phyloP scores from a whole-genome alignment of 2,797 vertebrate genomes.

The Pantherophis vulpinus region DNA sequence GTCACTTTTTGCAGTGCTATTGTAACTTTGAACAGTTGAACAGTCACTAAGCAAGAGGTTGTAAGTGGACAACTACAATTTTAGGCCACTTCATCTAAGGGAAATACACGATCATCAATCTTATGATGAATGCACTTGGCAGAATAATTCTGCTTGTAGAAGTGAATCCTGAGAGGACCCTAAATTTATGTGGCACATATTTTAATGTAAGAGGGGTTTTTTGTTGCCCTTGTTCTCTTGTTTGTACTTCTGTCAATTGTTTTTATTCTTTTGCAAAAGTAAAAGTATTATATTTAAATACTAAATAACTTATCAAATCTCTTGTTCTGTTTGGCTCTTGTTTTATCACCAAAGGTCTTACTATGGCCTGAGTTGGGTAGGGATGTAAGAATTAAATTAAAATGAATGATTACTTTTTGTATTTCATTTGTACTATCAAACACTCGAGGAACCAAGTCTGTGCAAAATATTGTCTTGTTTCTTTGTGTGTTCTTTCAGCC shows the following conservation, averaged over 20 bases:
- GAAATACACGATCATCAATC: neutral
- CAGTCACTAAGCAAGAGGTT: too few species aligned
- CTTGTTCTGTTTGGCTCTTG: neutral
- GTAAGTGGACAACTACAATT: neutral
- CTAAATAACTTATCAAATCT: neutral
- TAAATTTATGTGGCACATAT: neutral
- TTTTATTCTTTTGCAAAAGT: neutral
- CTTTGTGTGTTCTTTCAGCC: conserved; percentile 14
- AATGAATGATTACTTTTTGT: neutral
- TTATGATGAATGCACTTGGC: neutral
- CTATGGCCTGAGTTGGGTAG: neutral
- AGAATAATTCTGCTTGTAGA: neutral
- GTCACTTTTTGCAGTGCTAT: too few species aligned
- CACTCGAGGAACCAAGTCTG: neutral
- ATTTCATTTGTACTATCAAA: neutral
- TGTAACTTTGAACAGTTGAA: too few species aligned
- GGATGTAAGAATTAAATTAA: neutral
- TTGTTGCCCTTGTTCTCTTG: neutral
- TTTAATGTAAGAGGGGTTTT: neutral
- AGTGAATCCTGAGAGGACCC: neutral
- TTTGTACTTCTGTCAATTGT: neutral
- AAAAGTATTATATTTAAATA: neutral
- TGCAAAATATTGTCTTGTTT: neutral
- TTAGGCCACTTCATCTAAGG: neutral
- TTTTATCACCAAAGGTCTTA: neutral